phyloP scores from a whole-genome alignment of 2,888 invertebrate genomes.

The Amphipyra tragopoginis region DNA sequence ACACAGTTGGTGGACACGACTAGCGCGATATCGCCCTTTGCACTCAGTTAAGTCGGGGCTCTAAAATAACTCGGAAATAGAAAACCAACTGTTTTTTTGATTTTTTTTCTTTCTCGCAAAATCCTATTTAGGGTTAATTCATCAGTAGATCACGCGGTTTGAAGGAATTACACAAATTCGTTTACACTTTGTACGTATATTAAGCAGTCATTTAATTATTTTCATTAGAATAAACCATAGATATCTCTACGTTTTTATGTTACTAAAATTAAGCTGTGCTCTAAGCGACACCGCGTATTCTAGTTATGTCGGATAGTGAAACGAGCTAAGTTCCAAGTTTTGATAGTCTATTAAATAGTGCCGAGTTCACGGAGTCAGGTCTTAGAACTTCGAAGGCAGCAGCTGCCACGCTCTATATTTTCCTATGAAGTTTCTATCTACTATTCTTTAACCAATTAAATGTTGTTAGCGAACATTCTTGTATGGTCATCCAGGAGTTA shows the following conservation, averaged over 20 bases:
- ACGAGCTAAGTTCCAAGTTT: constrained; percentile 57
- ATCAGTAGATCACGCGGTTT: too few species aligned
- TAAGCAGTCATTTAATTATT: too few species aligned
- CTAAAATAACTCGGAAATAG: too few species aligned
- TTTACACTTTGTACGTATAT: too few species aligned
- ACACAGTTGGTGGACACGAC: too few species aligned
- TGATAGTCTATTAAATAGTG: constrained; percentile 58
- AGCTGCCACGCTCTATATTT: constrained; percentile 43
- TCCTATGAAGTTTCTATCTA: constrained; percentile 7
- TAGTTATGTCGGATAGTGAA: constrained; percentile 45
- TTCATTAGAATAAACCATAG: background rate
- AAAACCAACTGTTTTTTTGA: too few species aligned
- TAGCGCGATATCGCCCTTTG: too few species aligned
- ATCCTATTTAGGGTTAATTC: too few species aligned
- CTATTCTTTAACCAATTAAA: constrained; percentile 7
- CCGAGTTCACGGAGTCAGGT: constrained; percentile 52
- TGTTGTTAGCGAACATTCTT: background rate
- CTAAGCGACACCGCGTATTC: constrained; percentile 36
- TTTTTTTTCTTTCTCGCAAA: too few species aligned
- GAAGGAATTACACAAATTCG: too few species aligned
- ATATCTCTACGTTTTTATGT: constrained; percentile 19
- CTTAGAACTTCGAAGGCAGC: constrained; percentile 47
- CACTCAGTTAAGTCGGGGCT: too few species aligned
- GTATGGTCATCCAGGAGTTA: too few species aligned
- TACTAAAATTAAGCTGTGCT: constrained; percentile 30